A percentile compares a stretch with the other conserved stretches of the same genome.
Evolutionary conservation across 2,797 vertebrate species (phyloP).

Genomic region (Anomalospiza imberbis): DNA sequence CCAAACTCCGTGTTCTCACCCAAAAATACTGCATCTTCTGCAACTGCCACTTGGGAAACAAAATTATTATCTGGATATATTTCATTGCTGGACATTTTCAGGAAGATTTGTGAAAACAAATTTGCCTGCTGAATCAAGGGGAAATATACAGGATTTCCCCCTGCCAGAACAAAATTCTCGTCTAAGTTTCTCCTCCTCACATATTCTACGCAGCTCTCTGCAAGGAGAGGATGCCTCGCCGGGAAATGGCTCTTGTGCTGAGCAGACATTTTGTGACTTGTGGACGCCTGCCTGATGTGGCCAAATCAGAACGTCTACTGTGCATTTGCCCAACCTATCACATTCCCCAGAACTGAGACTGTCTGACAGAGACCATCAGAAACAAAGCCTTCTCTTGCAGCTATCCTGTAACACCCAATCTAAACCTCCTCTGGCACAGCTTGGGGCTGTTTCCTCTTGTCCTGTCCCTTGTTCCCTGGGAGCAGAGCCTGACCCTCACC

Average conservation of each 20-base stretch:
- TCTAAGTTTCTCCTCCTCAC: neutral
- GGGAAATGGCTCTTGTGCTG: neutral
- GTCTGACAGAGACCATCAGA: neutral
- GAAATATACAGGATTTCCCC: neutral
- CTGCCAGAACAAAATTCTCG: too few species aligned
- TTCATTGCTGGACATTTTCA: neutral
- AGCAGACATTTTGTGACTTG: neutral
- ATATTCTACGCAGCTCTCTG: neutral
- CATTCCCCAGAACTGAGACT: neutral
- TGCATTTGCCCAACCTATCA: neutral
- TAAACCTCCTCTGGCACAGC: neutral
- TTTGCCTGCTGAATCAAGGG: neutral
- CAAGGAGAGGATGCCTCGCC: neutral
- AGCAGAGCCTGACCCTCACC: neutral
- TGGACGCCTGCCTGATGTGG: neutral
- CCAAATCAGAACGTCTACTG: neutral
- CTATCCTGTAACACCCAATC: neutral
- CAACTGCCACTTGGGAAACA: neutral
- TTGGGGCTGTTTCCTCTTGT: accelerated
- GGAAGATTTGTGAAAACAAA: neutral
- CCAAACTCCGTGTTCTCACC: neutral
- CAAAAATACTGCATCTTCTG: neutral
- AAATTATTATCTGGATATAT: neutral
- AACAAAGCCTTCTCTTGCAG: neutral
- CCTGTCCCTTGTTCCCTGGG: neutral